These are phyloP conservation scores for Tangara arthus DNA, from an alignment of 2,797 vertebrate genomes.

Conservation along the genomic window DNA sequence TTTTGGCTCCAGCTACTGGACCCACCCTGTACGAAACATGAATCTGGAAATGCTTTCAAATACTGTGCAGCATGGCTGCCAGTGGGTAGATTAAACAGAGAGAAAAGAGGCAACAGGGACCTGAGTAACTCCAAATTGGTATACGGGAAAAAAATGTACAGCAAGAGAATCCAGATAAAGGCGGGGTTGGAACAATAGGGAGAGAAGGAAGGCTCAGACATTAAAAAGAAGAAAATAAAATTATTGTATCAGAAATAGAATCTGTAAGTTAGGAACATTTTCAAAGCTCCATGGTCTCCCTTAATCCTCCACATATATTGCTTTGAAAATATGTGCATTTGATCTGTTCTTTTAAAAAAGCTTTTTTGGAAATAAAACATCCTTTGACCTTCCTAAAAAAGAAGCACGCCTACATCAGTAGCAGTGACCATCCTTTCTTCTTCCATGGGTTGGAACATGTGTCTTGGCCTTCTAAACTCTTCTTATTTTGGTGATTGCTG, in stretches of 20 bases:
- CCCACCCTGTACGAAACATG: neutral
- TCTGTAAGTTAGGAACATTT: constrained; percentile 13
- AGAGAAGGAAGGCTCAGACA: neutral
- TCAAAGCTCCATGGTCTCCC: constrained; percentile 22
- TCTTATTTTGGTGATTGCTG: neutral
- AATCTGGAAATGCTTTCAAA: constrained; percentile 4
- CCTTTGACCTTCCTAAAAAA: constrained; percentile 19
- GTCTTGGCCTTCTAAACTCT: neutral
- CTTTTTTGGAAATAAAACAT: constrained; percentile 12
- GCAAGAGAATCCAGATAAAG: neutral
- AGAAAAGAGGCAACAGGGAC: neutral
- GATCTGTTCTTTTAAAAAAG: constrained; percentile 18
- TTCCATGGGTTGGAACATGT: neutral
- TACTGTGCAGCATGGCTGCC: neutral
- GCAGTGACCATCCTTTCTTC: constrained; percentile 32
- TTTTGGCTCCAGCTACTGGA: neutral
- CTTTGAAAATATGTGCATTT: constrained; percentile 56
- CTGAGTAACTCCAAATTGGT: neutral
- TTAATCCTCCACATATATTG: constrained; percentile 39
- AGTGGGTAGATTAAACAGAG: neutral
- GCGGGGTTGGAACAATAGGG: neutral
- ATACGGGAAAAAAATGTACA: neutral
- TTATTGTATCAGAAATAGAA: constrained; percentile 24
- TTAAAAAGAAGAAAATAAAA: constrained; percentile 40
- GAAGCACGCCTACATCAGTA: neutral